Base-by-base conservation (phyloP, 2,888 invertebrate species). In the Halictus quadricinctus region DNA sequence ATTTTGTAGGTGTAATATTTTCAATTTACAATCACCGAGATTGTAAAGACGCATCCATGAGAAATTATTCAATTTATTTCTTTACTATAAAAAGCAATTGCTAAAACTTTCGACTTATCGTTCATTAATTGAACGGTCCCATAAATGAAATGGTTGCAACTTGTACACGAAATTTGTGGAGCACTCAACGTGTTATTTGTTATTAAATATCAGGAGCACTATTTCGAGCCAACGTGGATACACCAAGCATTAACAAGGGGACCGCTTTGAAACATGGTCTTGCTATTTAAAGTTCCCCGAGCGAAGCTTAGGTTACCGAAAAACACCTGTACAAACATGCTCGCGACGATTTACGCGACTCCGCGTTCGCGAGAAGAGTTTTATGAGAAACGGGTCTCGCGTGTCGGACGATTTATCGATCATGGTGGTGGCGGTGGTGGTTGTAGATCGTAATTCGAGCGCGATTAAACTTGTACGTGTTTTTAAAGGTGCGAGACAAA, bases 281-380 rank as follows among this genome's bases (percentile, higher is more conserved):
- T 25, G 78, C 75, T 85, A 76, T 85, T 86, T 81, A 72, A 69
- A 84, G 76, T 48, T 79, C 43, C 43, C 36, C 46, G 73, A n/a
- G 43, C 58, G 77, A 66, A 64, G 41, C 76, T 15, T 36, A 36
- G 36, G 60, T 58, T 78, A 78, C 54, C 75, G 66, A 80, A 73
- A 82, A 77, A 54, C 86, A 87, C 69, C 82, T 87, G 85, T 58
- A 21, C 85, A 87, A 87, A 87, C 86, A 82, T 41, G 50, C 69
- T 58, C n/a, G 74, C 79, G 21, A 74, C 79, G 79, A 79, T 86
- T 84, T 79, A 81, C 79, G 60, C 43, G 54, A 41, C 54, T 36
- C 66, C 7, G 66, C 46, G 21, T n/a, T n/a, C 48, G 12, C 79
- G 36, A 50, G 15, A 29, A 58, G 36, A 58, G 48, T 75, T 84